Evolutionary conservation across 2,113 vertebrate species (phyloP).

Genomic region (Apaloderma vittatum): DNA sequence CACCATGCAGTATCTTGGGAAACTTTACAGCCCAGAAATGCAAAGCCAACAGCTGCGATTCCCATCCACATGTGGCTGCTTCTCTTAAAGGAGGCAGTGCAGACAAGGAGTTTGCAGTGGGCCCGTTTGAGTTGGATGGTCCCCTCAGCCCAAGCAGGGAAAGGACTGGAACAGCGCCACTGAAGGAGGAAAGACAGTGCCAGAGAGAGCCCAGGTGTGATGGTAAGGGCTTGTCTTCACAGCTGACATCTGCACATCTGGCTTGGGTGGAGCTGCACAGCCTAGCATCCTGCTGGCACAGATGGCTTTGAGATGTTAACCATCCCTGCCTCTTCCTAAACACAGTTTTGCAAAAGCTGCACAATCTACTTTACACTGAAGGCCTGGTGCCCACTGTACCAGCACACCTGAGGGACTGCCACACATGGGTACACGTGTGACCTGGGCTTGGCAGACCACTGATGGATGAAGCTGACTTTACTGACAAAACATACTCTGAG

Average conservation of each 20-base stretch:
- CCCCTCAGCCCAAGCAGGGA: accelerated
- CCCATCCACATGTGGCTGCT: accelerated
- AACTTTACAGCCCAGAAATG: background rate
- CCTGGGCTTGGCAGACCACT: background rate
- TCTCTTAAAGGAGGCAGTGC: background rate
- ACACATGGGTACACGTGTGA: accelerated
- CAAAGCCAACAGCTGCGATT: background rate
- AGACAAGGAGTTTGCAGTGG: background rate
- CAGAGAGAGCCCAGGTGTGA: background rate
- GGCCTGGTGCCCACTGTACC: background rate
- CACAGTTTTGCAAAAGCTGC: background rate
- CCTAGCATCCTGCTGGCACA: background rate
- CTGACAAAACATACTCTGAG: accelerated
- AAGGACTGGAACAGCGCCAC: accelerated
- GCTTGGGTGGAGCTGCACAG: background rate
- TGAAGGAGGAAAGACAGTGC: background rate
- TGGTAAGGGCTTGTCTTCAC: background rate
- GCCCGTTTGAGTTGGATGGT: background rate
- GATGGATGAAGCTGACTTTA: background rate
- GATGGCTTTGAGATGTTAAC: background rate
- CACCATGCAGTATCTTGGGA: background rate
- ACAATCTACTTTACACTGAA: background rate
- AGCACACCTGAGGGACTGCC: background rate
- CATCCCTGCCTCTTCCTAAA: background rate
- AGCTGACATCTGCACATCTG: background rate